Base-by-base conservation (phyloP, 2,888 invertebrate species). In the Eupithecia pulchellata region DNA sequence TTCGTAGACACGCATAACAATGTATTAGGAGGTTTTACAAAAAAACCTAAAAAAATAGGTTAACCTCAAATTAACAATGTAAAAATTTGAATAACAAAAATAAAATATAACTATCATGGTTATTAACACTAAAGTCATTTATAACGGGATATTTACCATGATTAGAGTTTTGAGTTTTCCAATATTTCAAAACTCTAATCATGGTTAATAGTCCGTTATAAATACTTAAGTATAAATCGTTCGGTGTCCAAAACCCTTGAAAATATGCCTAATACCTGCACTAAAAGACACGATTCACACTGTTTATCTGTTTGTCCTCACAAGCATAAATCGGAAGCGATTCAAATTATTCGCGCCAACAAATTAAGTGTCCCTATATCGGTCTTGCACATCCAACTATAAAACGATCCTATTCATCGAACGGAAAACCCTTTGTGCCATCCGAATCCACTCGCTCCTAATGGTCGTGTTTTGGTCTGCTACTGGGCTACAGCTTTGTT, bases 401-500 rank as follows among this genome's bases (percentile, higher is more conserved):
- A 81, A 81, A 83, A 79, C 81, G 81, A 77, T 76, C 81, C 81
- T 81, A 86, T 90, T 91, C 69, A 92, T 93, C 92, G 91, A 93
- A 92, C 86, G 90, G 83, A 90, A 89, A 91, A 86, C 92, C 93
- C 92, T 90, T 92, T 89, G 87, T 87, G 82, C 83, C 76, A 86
- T 86, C 79, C 86, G 80, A 83, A 82, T 86, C 86, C 87, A 86
- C 85, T 88, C 85, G 82, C 81, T 77, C 82, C 84, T 92, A 93
- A 93, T 91, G 90, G 91, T 83, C 84, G 79, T 93, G 93, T 93
- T 93, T 92, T 91, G 92, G 93, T 88, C 90, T 83, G 83, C 66
- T 69, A 61, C 72, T 64, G 29, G 64, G 52, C 11, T 20, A 61
- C 58, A 36, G 64, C 55, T 62, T n/a, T 25, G 29, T 52, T 17